Conservation (phyloP, 2,888 invertebrate genomes). For the Bhutanitis thaidina region DNA sequence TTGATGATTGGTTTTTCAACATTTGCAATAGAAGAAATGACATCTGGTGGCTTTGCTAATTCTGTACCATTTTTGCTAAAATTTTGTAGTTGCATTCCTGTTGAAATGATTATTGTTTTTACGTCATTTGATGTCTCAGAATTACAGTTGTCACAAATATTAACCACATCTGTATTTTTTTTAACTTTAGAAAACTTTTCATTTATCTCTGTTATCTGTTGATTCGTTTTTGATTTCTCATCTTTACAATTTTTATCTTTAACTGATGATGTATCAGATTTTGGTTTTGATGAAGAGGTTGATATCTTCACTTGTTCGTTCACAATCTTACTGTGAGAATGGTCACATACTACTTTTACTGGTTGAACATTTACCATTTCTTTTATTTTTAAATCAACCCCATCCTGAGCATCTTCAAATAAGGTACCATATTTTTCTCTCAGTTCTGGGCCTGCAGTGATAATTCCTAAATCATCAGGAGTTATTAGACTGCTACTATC, state of each 20-base stretch:
- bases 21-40: not conserved
- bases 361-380: slow-evolving; percentile 20
- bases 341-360: slow-evolving; percentile 19
- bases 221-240: slow-evolving; percentile 14
- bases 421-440: slow-evolving; percentile 38
- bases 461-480: slow-evolving; percentile 62
- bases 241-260: slow-evolving; percentile 1
- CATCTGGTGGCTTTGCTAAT: not conserved
- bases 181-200: not conserved
- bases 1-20: not conserved
- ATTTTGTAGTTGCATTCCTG: slow-evolving; percentile 43
- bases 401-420: slow-evolving; percentile 60
- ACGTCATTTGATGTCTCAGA: slow-evolving; percentile 32
- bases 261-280: not conserved
- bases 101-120: slow-evolving; percentile 55
- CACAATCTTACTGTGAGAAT: slow-evolving; percentile 14
- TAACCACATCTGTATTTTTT: slow-evolving; percentile 1
- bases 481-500: slow-evolving; percentile 67
- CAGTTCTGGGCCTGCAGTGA: slow-evolving; percentile 22
- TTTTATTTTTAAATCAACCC: slow-evolving; percentile 38
- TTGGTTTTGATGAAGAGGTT: not conserved
- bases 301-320: not conserved
- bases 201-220: slow-evolving; percentile 4
- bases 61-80: slow-evolving; percentile 14
- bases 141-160: slow-evolving; percentile 21